Evolutionary conservation across 2,797 vertebrate species (phyloP).

Genomic region (Hipposideros larvatus): DNA sequence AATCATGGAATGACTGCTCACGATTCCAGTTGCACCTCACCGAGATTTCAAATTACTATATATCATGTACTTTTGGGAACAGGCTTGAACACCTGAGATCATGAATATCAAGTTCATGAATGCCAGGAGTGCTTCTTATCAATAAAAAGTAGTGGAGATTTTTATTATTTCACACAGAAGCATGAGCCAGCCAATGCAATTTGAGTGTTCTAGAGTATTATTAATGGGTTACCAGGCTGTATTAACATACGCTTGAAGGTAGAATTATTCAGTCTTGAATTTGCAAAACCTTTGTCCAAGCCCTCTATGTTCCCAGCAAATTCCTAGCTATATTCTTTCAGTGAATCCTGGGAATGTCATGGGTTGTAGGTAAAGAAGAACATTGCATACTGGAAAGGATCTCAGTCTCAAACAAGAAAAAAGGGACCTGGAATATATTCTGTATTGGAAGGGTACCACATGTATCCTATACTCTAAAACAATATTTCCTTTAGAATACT

Average conservation of each 20-base stretch:
- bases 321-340: neutral
- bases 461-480: neutral
- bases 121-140: neutral
- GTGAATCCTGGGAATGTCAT: neutral
- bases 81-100: neutral
- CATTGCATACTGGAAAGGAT: neutral
- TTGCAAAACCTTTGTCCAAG: neutral
- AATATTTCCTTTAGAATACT: neutral
- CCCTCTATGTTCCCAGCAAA: neutral
- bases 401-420: neutral
- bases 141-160: neutral
- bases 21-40: neutral
- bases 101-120: neutral
- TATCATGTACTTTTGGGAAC: neutral
- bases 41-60: neutral
- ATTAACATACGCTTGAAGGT: neutral
- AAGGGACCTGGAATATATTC: neutral
- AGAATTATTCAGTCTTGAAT: neutral
- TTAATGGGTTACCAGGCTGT: neutral
- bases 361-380: neutral
- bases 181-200: neutral
- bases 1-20: neutral
- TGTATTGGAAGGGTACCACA: neutral
- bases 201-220: neutral
- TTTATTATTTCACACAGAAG: neutral